Percentiles rank a stretch among this genome's conserved stretches.
These are phyloP conservation scores for Alectoris magna DNA, from an alignment of 2,797 vertebrate genomes.

Conservation along the genomic window DNA sequence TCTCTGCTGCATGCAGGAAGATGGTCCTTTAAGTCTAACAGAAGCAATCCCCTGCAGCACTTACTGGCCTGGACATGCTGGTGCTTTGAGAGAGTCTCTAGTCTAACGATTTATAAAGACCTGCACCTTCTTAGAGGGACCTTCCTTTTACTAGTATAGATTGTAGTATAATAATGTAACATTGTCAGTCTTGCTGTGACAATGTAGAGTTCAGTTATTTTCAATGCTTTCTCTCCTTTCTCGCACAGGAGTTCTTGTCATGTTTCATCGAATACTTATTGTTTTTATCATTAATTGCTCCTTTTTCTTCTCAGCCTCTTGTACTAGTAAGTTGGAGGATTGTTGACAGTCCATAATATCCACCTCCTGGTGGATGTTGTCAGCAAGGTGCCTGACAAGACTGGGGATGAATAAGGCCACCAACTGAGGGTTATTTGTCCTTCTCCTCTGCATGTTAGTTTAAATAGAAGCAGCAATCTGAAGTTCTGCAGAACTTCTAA, in stretches of 20 bases:
- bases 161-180: accelerated
- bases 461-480: not conserved
- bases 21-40: not conserved
- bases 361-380: not conserved
- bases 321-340: not conserved
- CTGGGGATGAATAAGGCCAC: not conserved
- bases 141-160: not conserved
- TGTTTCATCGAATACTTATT: not conserved
- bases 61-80: not conserved
- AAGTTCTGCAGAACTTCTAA: not conserved
- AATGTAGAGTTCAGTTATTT: not conserved
- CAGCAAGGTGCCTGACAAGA: not conserved
- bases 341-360: not conserved
- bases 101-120: not conserved
- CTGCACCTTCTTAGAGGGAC: not conserved
- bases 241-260: not conserved
- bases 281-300: not conserved
- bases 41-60: not conserved
- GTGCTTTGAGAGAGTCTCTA: not conserved
- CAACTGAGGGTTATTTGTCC: not conserved
- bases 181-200: not conserved
- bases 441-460: not conserved
- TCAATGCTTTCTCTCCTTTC: not conserved
- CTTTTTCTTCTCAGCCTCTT: not conserved
- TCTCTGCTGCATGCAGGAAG: not conserved